Evolutionary conservation across 2,113 vertebrate genomes (phyloP), one percentile per base, ranked within the genome.

Genomic region (Ophiodon elongatus): DNA sequence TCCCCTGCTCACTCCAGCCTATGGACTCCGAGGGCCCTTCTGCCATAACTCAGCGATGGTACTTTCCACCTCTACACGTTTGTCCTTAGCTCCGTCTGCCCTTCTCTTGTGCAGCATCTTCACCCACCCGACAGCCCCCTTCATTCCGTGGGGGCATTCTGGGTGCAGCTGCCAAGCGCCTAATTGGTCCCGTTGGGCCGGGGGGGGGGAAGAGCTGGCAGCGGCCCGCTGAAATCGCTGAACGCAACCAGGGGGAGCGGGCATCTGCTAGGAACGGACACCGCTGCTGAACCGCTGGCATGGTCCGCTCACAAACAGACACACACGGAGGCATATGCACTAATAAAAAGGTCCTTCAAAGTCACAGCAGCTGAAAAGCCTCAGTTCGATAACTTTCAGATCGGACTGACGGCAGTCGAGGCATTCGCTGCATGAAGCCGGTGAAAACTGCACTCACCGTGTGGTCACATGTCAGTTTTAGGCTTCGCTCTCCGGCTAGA

Each of bases 101-200:
- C 83, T 88, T 85, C 82, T 89, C 80, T 39, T 52, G 60, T 62
- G 63, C 69, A 79, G 39, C 74, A 73, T 83, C 77, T 64, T 85
- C 54, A 73, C 74, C 86, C 76, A 69, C 64, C 63, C 59, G 13
- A 66, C 59, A 15, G 57, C 80, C 84, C 67, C 54, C 76, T 27
- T 29, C 82, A 64, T 85, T 85, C 74, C 81, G 67, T 69, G 79
- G 79, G 87, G 89, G 76, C 66, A 76, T 86, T 91, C 88, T 75
- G 80, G 86, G 76, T 91, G 82, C 92, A 95, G 93, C 93, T 95
- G 94, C 87, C 89, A 90, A 15, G 67, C 76, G 39, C 79, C 87
- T 95, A 95, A 95, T 95, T 95, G 93, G 94, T 94, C 93, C 94
- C 94, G 90, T 83, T 95, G 95, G 93, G 95, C 85, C 64, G 21